A percentile compares a stretch with the other conserved stretches of the same genome.
Conservation (phyloP, 2,888 invertebrate species). For the Tipula lateralis region DNA sequence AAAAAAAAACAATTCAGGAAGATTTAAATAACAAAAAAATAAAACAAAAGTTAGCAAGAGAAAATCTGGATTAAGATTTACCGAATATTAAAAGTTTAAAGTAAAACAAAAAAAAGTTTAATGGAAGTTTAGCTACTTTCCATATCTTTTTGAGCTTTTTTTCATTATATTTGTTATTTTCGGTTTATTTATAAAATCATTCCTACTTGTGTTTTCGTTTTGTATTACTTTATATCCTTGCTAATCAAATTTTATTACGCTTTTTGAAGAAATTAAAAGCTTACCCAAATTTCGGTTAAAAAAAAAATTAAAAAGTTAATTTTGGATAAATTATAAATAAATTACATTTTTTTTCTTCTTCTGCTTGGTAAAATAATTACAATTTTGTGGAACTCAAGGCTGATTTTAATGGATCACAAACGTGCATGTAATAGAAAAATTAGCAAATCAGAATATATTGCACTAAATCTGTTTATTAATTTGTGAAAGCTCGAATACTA, state of each 20-base stretch:
- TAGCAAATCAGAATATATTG: no score
- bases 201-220: background rate
- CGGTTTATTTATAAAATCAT: background rate
- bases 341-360: background rate
- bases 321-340: background rate
- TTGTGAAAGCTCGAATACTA: no score
- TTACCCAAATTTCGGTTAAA: background rate
- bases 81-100: conserved; percentile 1
- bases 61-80: conserved; percentile 11
- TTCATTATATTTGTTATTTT: background rate
- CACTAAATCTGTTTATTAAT: no score
- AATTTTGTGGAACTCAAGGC: background rate
- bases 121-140: background rate
- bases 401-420: background rate
- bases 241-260: conserved; percentile 19
- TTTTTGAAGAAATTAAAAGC: conserved; percentile 19
- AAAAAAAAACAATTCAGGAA: background rate
- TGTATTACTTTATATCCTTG: background rate
- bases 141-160: background rate
- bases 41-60: background rate
- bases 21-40: background rate
- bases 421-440: no score
- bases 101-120: background rate
- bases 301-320: background rate
- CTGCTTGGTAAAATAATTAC: background rate